phyloP scores from a whole-genome alignment of 2,797 vertebrate species.

The Etheostoma nigrum region DNA sequence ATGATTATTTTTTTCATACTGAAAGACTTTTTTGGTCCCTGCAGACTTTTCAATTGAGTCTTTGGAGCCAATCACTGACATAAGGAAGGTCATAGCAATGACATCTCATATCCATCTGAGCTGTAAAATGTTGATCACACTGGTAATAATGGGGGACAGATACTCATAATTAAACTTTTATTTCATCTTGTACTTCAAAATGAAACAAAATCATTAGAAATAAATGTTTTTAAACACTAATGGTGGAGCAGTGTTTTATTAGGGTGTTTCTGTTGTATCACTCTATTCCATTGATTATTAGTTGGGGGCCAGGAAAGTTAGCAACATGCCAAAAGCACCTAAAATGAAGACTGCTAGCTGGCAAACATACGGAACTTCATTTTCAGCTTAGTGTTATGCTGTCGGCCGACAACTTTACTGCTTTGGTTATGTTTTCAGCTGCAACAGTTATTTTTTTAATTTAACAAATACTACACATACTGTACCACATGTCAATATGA shows the following conservation, averaged over 20 bases:
- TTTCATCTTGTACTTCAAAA: neutral
- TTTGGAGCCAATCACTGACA: constrained; percentile 18
- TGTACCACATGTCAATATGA: too few relatives aligned
- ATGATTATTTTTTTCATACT: neutral
- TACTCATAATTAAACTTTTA: neutral
- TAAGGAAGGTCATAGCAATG: constrained; percentile 10
- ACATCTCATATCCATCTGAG: neutral
- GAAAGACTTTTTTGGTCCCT: neutral
- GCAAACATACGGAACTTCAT: too few relatives aligned
- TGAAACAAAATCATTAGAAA: neutral
- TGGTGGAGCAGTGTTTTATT: too few relatives aligned
- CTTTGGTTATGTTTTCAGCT: too few relatives aligned
- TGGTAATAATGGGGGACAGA: neutral
- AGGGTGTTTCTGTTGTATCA: too few relatives aligned
- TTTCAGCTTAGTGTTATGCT: too few relatives aligned
- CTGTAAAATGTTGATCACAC: neutral
- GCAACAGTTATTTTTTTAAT: too few relatives aligned
- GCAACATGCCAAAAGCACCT: too few relatives aligned
- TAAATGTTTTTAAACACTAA: neutral
- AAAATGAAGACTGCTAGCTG: too few relatives aligned
- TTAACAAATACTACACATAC: too few relatives aligned
- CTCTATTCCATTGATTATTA: neutral
- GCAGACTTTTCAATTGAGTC: neutral
- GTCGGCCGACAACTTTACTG: too few relatives aligned
- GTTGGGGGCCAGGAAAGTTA: neutral